These are phyloP conservation scores for Okamejei kenojei DNA, from an alignment of 2,797 vertebrate genomes.

Conservation along the genomic window DNA sequence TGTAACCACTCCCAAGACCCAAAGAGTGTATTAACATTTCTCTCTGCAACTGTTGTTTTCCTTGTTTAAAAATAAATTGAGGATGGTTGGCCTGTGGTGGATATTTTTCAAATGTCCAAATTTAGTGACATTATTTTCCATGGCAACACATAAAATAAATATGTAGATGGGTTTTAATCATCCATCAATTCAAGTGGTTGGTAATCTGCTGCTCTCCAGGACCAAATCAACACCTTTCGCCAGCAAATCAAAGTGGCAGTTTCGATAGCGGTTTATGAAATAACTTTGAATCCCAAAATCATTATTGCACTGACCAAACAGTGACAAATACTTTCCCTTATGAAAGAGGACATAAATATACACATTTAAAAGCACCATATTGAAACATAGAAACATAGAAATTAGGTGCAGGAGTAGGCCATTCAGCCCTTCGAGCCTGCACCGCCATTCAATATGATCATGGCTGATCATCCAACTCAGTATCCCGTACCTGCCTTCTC, in stretches of 20 bases:
- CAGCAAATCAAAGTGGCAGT: not conserved
- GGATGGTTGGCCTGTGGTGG: not conserved
- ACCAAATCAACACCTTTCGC: not conserved
- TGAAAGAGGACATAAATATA: not conserved
- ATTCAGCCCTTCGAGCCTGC: too few species aligned
- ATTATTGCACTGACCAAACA: not conserved
- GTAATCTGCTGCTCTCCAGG: not conserved
- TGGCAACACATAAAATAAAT: not conserved
- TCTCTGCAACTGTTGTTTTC: not conserved
- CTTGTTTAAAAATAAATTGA: not conserved
- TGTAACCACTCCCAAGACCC: too few species aligned
- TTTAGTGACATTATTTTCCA: not conserved
- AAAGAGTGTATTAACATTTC: not conserved
- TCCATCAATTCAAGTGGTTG: not conserved
- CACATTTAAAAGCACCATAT: not conserved
- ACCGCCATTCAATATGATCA: too few species aligned
- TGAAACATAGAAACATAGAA: too few species aligned
- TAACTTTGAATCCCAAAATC: not conserved
- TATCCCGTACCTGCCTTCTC: too few species aligned
- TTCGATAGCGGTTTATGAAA: not conserved
- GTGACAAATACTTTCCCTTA: not conserved
- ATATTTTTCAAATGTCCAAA: not conserved
- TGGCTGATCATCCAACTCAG: too few species aligned
- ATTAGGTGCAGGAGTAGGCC: too few species aligned
- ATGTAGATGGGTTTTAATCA: not conserved